Evolutionary conservation across 2,888 invertebrate genomes (phyloP).

Genomic region (Anthrax anthrax): DNA sequence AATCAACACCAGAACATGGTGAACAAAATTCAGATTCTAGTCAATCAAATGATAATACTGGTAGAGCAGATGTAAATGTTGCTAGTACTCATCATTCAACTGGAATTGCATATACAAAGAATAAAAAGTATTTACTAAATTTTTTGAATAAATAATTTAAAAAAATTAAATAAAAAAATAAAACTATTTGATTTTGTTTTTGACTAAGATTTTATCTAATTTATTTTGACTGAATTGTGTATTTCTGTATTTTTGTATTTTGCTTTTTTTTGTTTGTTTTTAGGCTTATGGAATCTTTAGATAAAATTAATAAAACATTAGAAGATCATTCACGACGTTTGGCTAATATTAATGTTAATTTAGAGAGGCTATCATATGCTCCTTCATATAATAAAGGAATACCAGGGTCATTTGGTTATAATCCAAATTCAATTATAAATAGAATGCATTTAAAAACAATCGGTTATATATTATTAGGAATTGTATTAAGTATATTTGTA

Average conservation of each 20-base stretch:
- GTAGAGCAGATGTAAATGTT: not conserved
- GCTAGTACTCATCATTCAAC: too few species aligned
- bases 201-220: not conserved
- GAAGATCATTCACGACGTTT: conserved; percentile 40
- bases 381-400: conserved; percentile 14
- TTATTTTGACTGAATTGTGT: too few species aligned
- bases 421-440: not conserved
- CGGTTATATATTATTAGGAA: conserved; percentile 1
- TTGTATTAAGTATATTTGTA: not conserved
- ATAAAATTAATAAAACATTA: conserved; percentile 37
- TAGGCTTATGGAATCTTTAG: conserved; percentile 37
- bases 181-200: conserved; percentile 2
- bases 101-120: not conserved
- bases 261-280: conserved; percentile 22
- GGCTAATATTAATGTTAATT: conserved; percentile 23
- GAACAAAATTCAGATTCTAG: conserved; percentile 40
- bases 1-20: conserved; percentile 36
- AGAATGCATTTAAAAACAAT: conserved; percentile 1
- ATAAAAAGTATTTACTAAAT: conserved; percentile 1
- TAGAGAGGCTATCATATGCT: conserved; percentile 28
- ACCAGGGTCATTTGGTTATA: too few species aligned
- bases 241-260: too few species aligned
- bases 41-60: conserved; percentile 27
- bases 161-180: not conserved
- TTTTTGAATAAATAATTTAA: not conserved